Conservation (phyloP, 2,888 invertebrate species). For the Drosophila meridionalis region DNA sequence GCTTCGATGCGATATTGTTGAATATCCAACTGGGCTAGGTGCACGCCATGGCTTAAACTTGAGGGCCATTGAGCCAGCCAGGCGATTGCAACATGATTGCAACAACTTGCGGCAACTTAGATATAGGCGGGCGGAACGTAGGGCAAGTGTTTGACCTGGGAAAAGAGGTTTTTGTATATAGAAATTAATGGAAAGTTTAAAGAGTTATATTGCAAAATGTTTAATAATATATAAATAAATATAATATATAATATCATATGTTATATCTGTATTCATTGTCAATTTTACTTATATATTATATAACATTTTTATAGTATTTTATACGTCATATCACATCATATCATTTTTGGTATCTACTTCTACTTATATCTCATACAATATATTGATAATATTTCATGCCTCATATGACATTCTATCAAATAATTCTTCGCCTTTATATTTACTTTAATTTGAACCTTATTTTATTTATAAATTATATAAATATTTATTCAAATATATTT, state of each 20-base stretch:
- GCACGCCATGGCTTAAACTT: constrained; percentile 48
- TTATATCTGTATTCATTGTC: too few species aligned
- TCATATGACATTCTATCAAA: too few species aligned
- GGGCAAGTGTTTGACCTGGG: background rate
- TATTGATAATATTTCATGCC: too few species aligned
- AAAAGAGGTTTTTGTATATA: background rate
- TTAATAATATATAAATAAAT: background rate
- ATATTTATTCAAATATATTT: background rate
- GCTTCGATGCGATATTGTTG: constrained; percentile 47
- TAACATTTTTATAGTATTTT: too few species aligned
- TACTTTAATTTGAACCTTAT: background rate
- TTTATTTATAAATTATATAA: background rate
- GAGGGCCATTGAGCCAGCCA: constrained; percentile 32
- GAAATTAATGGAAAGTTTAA: too few species aligned
- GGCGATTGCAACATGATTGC: constrained; percentile 42
- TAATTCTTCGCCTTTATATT: background rate
- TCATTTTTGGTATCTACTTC: too few species aligned
- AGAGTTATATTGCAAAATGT: background rate
- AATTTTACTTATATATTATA: too few species aligned
- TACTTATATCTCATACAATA: too few species aligned
- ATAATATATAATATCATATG: too few species aligned
- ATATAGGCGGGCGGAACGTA: background rate
- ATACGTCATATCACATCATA: too few species aligned
- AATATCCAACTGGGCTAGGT: constrained; percentile 30
- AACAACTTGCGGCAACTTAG: constrained; percentile 21